Base-by-base conservation (phyloP, 1,140 invertebrate species). In the Brachionus asplanchnoidis region DNA sequence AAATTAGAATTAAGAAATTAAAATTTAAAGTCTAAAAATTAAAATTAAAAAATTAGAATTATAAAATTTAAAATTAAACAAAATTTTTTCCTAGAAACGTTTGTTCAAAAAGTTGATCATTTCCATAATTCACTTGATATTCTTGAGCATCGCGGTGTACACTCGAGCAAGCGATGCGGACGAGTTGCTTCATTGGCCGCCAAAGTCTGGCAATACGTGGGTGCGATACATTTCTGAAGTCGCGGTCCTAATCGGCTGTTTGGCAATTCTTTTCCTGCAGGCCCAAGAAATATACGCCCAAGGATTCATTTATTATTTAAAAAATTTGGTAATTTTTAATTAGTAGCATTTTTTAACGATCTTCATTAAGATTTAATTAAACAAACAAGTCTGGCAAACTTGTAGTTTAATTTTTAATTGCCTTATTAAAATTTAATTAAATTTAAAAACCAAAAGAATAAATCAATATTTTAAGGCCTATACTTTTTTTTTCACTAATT, bases 211-310 rank as follows among this genome's bases (percentile, higher is more conserved):
- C 32, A 42, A 42, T 14, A 82, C 79, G 12, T 82, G 79, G 79
- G 53, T 93, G 23, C 91, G 95, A 7, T 93, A 95, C 86, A 91
- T 92, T 56, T 93, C 94, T 86, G 97, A 99, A 91, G 91, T 95
- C 68, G 92, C 93, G 1, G 96, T 95, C 1, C 92, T 97, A 68
- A 87, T 93, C 2, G 94, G 94, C 36, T 96, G 97, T 44, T 87
- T 97, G 0, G 93, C 93, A 86, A 93, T 96, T n/a, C 90, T 98
- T 84, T 90, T 96, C 56, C 95, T 97, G 88, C 95, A 97, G 89
- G 94, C 95, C 0, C 94, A 95, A 86, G 97, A 99, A 90, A 93
- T 99, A 82, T 93, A 94, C 88, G 96, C 97, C 89, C 95, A 97
- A 89, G 97, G 97, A 46, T 88, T 97, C 17, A 91, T 92, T 42